These are phyloP conservation scores for Premnoplex brunnescens DNA, from an alignment of 2,797 vertebrate genomes.

Conservation along the genomic window DNA sequence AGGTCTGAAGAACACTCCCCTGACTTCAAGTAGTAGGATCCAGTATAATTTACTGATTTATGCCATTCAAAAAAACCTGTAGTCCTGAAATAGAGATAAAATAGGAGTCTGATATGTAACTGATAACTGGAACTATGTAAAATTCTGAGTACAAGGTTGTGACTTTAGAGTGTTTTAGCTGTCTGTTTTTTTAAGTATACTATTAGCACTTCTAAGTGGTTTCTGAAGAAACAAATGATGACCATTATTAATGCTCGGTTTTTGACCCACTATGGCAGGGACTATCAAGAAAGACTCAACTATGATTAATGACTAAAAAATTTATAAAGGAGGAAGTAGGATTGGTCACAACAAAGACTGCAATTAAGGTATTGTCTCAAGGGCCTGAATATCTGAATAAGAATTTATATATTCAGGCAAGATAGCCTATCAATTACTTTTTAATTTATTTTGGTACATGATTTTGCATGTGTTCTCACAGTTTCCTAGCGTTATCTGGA, in stretches of 20 bases:
- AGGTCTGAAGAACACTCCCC: neutral
- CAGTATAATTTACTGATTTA: neutral
- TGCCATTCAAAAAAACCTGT: neutral
- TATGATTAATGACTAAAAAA: neutral
- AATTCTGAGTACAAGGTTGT: neutral
- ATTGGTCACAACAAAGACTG: neutral
- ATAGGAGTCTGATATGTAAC: neutral
- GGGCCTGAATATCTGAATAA: neutral
- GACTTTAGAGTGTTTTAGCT: neutral
- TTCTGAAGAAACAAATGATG: neutral
- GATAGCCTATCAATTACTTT: neutral
- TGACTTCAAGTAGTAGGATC: neutral
- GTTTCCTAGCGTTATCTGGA: neutral
- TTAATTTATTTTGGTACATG: rapidly evolving
- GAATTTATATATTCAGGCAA: neutral
- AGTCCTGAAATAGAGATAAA: neutral
- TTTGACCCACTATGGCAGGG: neutral
- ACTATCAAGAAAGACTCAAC: neutral
- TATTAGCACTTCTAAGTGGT: neutral
- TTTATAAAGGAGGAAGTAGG: neutral
- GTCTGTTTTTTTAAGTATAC: neutral
- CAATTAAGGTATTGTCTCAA: neutral
- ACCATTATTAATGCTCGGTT: neutral
- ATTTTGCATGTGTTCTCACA: neutral
- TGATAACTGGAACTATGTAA: neutral